Conservation (phyloP, 2,797 vertebrate genomes). For the Arrhamphus sclerolepis region DNA sequence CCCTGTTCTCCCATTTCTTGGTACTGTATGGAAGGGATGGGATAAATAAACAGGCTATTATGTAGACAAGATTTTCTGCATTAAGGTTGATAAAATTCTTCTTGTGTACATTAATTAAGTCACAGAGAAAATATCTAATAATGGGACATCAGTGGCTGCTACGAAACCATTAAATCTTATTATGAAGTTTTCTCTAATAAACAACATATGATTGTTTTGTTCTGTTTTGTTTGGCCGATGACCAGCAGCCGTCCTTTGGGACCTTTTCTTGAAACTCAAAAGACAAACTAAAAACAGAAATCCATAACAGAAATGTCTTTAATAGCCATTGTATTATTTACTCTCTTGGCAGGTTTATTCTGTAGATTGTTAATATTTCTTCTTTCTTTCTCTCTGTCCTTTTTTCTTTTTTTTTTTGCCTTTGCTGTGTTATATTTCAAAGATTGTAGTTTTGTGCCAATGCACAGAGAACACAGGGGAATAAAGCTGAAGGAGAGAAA, state of each 20-base stretch:
- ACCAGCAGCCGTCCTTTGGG: constrained; percentile 9
- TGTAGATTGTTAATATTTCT: neutral
- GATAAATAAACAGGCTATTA: constrained; percentile 6
- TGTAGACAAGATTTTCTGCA: too few relatives aligned
- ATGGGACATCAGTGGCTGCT: neutral
- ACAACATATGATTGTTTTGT: too few relatives aligned
- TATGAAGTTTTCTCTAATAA: too few relatives aligned
- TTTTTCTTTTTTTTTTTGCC: neutral
- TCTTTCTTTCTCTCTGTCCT: too few relatives aligned
- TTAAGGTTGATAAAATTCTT: neutral
- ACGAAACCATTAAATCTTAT: too few relatives aligned
- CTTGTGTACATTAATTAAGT: constrained; percentile 11
- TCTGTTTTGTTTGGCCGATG: neutral
- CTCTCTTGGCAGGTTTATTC: neutral
- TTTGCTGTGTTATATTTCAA: neutral
- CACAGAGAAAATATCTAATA: neutral
- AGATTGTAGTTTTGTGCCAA: neutral
- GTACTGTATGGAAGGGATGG: neutral
- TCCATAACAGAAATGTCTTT: too few relatives aligned
- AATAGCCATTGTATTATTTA: neutral
- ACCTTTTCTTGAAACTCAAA: constrained; percentile 15
- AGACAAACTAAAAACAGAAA: neutral
- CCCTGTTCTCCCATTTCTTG: neutral
- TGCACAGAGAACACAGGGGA: neutral
- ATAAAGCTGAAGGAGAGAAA: neutral